These are phyloP conservation scores for Sminthurides aquaticus DNA, from an alignment of 2,888 invertebrate genomes.

Conservation along the genomic window DNA sequence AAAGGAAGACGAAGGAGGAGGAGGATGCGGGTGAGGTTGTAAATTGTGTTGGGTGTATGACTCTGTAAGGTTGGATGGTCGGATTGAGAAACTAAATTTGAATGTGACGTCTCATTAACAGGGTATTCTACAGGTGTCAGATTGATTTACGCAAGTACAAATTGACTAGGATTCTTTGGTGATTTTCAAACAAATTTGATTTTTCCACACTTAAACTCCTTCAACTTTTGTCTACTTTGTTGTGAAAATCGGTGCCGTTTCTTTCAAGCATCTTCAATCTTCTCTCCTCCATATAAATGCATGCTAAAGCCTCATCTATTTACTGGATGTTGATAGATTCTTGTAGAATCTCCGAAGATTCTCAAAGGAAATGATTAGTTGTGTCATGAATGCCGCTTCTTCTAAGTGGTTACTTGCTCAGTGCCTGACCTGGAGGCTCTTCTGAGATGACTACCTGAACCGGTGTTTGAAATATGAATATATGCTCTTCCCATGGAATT, in stretches of 20 bases:
- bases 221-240: neutral
- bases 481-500: too few relatives aligned
- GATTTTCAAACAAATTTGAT: slow-evolving; percentile 22
- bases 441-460: too few relatives aligned
- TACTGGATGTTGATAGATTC: too few relatives aligned
- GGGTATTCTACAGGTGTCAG: slow-evolving; percentile 25
- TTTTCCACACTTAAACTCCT: too few relatives aligned
- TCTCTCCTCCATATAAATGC: neutral
- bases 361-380: too few relatives aligned
- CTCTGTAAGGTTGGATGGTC: neutral
- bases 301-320: too few relatives aligned
- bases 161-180: slow-evolving; percentile 31
- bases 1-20: too few relatives aligned
- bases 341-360: too few relatives aligned
- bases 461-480: too few relatives aligned
- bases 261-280: neutral
- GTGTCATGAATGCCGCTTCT: too few relatives aligned
- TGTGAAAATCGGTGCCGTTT: neutral
- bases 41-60: neutral
- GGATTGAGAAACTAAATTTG: slow-evolving; percentile 1
- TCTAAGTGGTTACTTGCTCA: too few relatives aligned
- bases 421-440: too few relatives aligned
- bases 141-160: slow-evolving; percentile 28
- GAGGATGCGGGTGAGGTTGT: neutral
- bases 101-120: slow-evolving; percentile 26